A percentile compares a stretch with the other conserved stretches of the same genome.
These are phyloP conservation scores for Xiphophorus maculatus DNA, from an alignment of 2,113 vertebrate species.

Conservation along the genomic window DNA sequence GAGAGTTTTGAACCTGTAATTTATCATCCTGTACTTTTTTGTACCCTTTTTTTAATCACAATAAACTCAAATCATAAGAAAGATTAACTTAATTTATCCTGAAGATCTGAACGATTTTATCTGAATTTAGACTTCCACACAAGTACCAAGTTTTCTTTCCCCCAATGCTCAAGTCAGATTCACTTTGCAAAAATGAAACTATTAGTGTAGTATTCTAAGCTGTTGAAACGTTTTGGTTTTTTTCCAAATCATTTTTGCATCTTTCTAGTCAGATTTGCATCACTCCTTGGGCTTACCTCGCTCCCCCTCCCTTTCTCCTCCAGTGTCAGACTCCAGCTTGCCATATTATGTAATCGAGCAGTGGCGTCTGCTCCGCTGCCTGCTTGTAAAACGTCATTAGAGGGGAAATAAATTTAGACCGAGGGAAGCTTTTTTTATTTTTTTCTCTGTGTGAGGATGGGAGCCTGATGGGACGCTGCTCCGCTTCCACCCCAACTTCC, in stretches of 20 bases:
- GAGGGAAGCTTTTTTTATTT: slow-evolving; percentile 15
- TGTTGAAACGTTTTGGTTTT: background rate
- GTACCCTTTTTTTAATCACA: no score
- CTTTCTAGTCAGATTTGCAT: slow-evolving; percentile 5
- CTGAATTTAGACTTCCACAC: no score
- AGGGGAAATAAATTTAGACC: slow-evolving; percentile 34
- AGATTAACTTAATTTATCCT: no score
- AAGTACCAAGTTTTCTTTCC: no score
- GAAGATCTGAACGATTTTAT: no score
- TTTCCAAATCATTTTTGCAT: background rate
- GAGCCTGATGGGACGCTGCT: background rate
- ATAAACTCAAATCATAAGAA: no score
- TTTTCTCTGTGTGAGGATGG: background rate
- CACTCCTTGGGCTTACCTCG: slow-evolving; percentile 6
- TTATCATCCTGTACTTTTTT: no score
- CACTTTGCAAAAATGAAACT: background rate
- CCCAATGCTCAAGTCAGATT: background rate
- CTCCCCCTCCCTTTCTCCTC: slow-evolving; percentile 17
- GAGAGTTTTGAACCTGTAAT: no score
- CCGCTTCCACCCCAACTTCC: background rate
- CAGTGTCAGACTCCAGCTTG: slow-evolving; percentile 19
- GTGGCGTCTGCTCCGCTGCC: slow-evolving; percentile 32
- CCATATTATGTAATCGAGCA: slow-evolving; percentile 45
- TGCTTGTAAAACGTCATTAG: slow-evolving; percentile 38
- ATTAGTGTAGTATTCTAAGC: no score